Percentiles rank a stretch among this genome's conserved stretches.
Conservation (phyloP, 2,797 vertebrate genomes). For the Toxotes lorentzi region DNA sequence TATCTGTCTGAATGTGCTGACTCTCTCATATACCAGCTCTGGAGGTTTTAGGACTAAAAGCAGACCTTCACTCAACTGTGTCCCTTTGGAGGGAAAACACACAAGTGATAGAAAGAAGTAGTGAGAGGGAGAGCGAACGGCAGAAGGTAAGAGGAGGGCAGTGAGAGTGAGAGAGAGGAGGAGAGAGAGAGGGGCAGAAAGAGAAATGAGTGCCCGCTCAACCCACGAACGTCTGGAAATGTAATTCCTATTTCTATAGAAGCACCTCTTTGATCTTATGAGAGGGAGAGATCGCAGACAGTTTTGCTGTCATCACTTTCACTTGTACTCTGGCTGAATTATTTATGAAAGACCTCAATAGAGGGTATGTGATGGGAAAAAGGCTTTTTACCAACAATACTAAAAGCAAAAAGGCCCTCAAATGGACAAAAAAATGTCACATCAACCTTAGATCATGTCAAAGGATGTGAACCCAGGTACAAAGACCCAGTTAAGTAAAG, state of each 20-base stretch:
- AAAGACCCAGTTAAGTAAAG: conserved; percentile 78
- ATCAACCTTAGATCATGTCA: conserved; percentile 82
- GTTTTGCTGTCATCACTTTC: conserved; percentile 90
- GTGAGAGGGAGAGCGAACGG: conserved; percentile 32
- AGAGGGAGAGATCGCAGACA: conserved; percentile 86
- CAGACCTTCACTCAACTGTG: conserved; percentile 78
- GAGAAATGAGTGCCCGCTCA: conserved; percentile 74
- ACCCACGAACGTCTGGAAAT: conserved; percentile 83
- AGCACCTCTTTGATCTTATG: conserved; percentile 87
- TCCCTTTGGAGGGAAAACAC: conserved; percentile 71
- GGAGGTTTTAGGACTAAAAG: conserved; percentile 81
- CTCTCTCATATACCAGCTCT: conserved; percentile 69
- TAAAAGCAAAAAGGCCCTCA: conserved; percentile 79
- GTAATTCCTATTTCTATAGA: conserved; percentile 87
- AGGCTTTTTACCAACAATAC: conserved; percentile 84
- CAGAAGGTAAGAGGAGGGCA: conserved; percentile 43
- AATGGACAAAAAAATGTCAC: conserved; percentile 82
- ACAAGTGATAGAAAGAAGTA: conserved; percentile 67
- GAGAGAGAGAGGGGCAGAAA: conserved; percentile 37
- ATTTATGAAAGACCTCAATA: conserved; percentile 90
- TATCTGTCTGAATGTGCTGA: conserved; percentile 81
- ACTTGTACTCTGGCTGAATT: conserved; percentile 87
- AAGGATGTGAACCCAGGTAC: conserved; percentile 75
- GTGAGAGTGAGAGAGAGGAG: conserved; percentile 14
- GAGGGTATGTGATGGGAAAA: conserved; percentile 85